Percentiles rank a stretch among this genome's conserved stretches.
Conservation (phyloP, 2,113 vertebrate genomes). For the Engraulis encrasicolus region DNA sequence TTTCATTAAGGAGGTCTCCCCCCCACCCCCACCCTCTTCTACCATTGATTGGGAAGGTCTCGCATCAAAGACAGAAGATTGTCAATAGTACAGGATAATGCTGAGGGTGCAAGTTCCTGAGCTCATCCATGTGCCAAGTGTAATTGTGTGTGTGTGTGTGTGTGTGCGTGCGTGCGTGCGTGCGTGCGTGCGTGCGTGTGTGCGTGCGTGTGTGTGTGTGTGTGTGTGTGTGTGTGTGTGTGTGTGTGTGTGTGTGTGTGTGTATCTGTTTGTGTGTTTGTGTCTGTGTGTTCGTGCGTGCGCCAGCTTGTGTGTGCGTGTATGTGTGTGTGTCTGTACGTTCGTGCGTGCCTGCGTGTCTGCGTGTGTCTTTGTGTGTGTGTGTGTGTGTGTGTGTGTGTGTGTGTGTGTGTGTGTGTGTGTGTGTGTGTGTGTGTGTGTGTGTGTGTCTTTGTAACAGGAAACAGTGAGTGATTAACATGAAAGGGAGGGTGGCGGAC, state of each 20-base stretch:
- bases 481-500: background rate
- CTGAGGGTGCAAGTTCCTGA: background rate
- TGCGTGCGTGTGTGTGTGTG: background rate
- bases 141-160: background rate
- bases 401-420: background rate
- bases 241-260: background rate
- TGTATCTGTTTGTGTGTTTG: background rate
- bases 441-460: background rate
- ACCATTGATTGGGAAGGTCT: constrained; percentile 31
- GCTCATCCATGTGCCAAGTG: background rate
- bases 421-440: constrained; percentile 1
- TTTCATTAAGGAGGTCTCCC: constrained; percentile 14
- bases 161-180: background rate
- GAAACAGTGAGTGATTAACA: background rate
- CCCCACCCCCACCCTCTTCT: too few relatives aligned
- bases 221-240: background rate
- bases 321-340: background rate
- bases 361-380: background rate
- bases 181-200: background rate
- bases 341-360: background rate
- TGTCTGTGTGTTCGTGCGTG: background rate
- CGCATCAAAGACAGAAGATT: constrained; percentile 5
- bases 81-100: background rate
- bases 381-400: background rate
- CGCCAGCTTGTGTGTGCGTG: background rate